These are phyloP conservation scores for Holcopasites calliopsidis DNA, from an alignment of 1,140 invertebrate genomes.

Conservation along the genomic window DNA sequence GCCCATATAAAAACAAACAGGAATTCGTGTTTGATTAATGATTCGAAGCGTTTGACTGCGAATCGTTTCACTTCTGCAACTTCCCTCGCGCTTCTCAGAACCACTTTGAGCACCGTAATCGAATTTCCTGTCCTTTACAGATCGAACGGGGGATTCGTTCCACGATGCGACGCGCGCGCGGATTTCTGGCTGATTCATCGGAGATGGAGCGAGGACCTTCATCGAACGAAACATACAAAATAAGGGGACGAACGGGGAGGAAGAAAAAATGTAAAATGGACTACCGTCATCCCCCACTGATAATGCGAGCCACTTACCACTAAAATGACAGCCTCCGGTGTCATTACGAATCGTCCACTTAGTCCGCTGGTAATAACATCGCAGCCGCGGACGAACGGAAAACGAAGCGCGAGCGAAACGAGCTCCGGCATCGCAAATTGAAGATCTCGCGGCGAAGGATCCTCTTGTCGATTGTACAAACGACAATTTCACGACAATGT, in stretches of 20 bases:
- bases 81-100: neutral
- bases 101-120: neutral
- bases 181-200: neutral
- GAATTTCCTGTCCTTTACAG: neutral
- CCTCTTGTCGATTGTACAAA: conserved; percentile 27
- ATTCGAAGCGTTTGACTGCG: no score
- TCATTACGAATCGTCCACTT: conserved; percentile 71
- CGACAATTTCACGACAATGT: conserved; percentile 19
- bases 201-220: neutral
- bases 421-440: conserved; percentile 44
- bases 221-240: neutral
- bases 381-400: conserved; percentile 59
- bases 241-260: neutral
- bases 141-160: neutral
- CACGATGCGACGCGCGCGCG: neutral
- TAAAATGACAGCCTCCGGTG: conserved; percentile 69
- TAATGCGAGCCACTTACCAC: conserved; percentile 68
- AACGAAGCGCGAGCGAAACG: conserved; percentile 57
- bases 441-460: conserved; percentile 33
- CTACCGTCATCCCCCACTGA: conserved; percentile 61
- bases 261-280: conserved; percentile 24
- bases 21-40: neutral
- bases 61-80: neutral
- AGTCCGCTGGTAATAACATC: conserved; percentile 64
- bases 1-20: no score